A percentile compares a stretch with the other conserved stretches of the same genome.
Evolutionary conservation across 1,140 invertebrate genomes (phyloP).

Genomic region (Maniola jurtina): DNA sequence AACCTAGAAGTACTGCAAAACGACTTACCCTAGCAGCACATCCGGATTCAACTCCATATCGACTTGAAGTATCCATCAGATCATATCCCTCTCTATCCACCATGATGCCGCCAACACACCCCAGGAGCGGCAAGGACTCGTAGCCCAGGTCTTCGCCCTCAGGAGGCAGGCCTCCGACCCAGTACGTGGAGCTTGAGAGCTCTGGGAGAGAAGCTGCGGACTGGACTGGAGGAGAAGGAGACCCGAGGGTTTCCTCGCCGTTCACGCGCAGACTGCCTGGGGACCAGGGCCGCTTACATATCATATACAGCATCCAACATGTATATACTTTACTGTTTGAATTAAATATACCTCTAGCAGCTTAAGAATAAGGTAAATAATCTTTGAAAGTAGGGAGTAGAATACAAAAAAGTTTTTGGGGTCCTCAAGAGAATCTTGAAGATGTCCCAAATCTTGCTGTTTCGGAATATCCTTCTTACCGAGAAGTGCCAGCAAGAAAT

Average conservation of each 20-base stretch:
- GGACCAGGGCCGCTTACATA: slow-evolving; percentile 47
- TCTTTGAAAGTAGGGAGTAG: too few species aligned
- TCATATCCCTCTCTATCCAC: slow-evolving; percentile 83
- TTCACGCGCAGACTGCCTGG: slow-evolving; percentile 84
- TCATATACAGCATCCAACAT: slow-evolving; percentile 11
- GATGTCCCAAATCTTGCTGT: too few species aligned
- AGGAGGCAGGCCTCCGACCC: slow-evolving; percentile 90
- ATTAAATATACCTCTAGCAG: too few species aligned
- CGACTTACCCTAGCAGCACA: slow-evolving; percentile 85
- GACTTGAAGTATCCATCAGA: slow-evolving; percentile 81
- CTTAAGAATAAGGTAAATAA: too few species aligned
- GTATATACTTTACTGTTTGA: not conserved
- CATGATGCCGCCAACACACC: slow-evolving; percentile 89
- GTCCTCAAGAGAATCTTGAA: too few species aligned
- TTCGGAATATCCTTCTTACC: too few species aligned
- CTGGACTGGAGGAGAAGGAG: slow-evolving; percentile 80
- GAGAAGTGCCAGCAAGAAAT: too few species aligned
- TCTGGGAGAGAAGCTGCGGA: slow-evolving; percentile 82
- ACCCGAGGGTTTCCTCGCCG: slow-evolving; percentile 83
- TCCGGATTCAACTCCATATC: slow-evolving; percentile 87
- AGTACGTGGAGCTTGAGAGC: slow-evolving; percentile 82
- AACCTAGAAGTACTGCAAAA: not conserved
- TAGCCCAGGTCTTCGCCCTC: slow-evolving; percentile 66
- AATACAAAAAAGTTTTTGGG: too few species aligned
- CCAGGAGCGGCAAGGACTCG: slow-evolving; percentile 81